These are phyloP conservation scores for Pelmatolapia mariae DNA, from an alignment of 2,113 vertebrate genomes.

Conservation along the genomic window DNA sequence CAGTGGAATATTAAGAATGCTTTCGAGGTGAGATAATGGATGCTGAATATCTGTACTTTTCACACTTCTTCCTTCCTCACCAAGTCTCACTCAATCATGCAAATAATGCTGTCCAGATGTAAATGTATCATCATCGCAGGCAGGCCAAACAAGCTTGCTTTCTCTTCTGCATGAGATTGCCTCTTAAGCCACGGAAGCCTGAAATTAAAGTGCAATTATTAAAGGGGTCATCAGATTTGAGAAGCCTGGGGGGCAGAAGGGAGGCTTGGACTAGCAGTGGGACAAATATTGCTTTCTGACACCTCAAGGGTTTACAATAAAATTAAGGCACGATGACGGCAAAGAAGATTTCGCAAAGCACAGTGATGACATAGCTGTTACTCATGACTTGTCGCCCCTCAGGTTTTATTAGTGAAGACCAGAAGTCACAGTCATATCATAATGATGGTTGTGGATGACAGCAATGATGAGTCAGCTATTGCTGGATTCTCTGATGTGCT, in stretches of 20 bases:
- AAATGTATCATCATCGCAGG: constrained; percentile 1
- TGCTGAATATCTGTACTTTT: constrained; percentile 22
- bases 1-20: constrained; percentile 19
- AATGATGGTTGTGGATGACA: constrained; percentile 37
- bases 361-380: constrained; percentile 25
- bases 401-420: constrained; percentile 40
- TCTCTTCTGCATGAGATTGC: background rate
- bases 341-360: constrained; percentile 6
- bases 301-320: constrained; percentile 14
- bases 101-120: background rate
- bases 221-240: constrained; percentile 3
- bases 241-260: background rate
- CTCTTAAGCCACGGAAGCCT: background rate
- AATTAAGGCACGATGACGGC: constrained; percentile 12
- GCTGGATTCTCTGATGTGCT: constrained; percentile 27
- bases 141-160: background rate
- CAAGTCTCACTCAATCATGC: constrained; percentile 4
- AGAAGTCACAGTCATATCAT: constrained; percentile 25
- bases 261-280: background rate
- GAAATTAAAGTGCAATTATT: constrained; percentile 22
- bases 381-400: constrained; percentile 41
- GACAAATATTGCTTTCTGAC: constrained; percentile 42
- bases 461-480: constrained; percentile 57
- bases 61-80: background rate
- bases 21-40: background rate